Evolutionary conservation across 2,797 vertebrate species (phyloP).

Genomic region (Apogon hyalosoma): DNA sequence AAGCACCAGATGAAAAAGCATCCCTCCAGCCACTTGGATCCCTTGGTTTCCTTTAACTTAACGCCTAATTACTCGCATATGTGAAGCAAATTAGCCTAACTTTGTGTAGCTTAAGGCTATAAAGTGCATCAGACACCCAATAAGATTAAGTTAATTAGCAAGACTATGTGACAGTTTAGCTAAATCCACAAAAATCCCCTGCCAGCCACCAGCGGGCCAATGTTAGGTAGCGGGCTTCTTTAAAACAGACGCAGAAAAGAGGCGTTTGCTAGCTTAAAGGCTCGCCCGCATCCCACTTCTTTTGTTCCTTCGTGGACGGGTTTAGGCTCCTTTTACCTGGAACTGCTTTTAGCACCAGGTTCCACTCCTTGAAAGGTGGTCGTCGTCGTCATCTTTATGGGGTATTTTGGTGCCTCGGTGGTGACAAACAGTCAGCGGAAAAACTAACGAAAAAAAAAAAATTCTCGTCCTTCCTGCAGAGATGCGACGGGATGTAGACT

Average conservation of each 20-base stretch:
- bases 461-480: slow-evolving; percentile 60
- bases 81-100: slow-evolving; percentile 41
- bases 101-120: slow-evolving; percentile 41
- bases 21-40: not conserved
- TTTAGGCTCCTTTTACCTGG: slow-evolving; percentile 79
- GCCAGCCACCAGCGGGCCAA: slow-evolving; percentile 32
- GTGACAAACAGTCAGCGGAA: slow-evolving; percentile 49
- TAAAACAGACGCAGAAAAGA: slow-evolving; percentile 27
- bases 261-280: slow-evolving; percentile 54
- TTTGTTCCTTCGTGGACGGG: slow-evolving; percentile 78
- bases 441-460: slow-evolving; percentile 43
- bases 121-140: slow-evolving; percentile 46
- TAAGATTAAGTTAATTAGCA: slow-evolving; percentile 77
- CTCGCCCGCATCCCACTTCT: slow-evolving; percentile 78
- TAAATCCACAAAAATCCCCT: slow-evolving; percentile 66
- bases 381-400: slow-evolving; percentile 84
- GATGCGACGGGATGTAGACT: slow-evolving; percentile 77
- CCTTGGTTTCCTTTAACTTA: slow-evolving; percentile 1
- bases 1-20: not conserved
- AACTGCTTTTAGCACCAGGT: slow-evolving; percentile 84
- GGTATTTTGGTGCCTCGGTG: slow-evolving; percentile 41
- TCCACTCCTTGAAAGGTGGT: slow-evolving; percentile 86
- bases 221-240: slow-evolving; percentile 15
- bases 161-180: slow-evolving; percentile 68
- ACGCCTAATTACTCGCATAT: not conserved